Evolutionary conservation across 2,797 vertebrate genomes (phyloP).

Genomic region (Heterohyrax brucei): DNA sequence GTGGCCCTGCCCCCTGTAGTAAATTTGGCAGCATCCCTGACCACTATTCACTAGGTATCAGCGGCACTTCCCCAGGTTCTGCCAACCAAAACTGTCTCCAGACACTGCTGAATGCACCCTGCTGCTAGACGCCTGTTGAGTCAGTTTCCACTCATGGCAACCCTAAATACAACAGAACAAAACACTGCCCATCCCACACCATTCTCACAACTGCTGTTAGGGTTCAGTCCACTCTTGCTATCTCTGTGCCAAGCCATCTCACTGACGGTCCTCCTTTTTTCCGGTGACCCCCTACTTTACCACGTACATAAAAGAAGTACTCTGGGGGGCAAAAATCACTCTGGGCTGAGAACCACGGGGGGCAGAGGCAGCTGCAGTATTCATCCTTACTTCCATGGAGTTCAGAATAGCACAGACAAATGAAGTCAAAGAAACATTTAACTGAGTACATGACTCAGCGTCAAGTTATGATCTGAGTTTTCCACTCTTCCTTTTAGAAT

Average conservation of each 20-base stretch:
- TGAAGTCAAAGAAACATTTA: slow-evolving; percentile 58
- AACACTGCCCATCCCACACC: too few species aligned
- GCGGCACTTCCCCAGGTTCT: background rate
- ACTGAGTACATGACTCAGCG: slow-evolving; percentile 77
- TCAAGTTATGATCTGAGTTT: slow-evolving; percentile 78
- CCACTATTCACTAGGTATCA: background rate
- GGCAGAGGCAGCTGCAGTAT: background rate
- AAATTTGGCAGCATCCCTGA: background rate
- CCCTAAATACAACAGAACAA: too few species aligned
- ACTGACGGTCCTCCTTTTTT: too few species aligned
- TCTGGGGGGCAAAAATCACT: background rate
- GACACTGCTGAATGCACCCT: background rate
- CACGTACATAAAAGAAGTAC: too few species aligned
- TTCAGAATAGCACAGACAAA: slow-evolving; percentile 14
- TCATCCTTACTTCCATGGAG: background rate
- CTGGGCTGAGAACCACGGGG: background rate
- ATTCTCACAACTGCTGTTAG: too few species aligned
- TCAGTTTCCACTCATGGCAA: too few species aligned
- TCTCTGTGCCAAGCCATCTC: too few species aligned
- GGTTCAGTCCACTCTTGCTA: too few species aligned
- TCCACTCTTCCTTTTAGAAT: slow-evolving; percentile 71
- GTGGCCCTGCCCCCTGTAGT: background rate
- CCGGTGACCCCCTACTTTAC: too few species aligned
- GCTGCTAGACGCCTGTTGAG: too few species aligned
- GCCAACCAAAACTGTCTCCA: slow-evolving; percentile 22